Percentiles rank a stretch among this genome's conserved stretches.
These are phyloP conservation scores for Microcebus lehilahytsara DNA, from an alignment of 2,113 vertebrate genomes.

Conservation along the genomic window DNA sequence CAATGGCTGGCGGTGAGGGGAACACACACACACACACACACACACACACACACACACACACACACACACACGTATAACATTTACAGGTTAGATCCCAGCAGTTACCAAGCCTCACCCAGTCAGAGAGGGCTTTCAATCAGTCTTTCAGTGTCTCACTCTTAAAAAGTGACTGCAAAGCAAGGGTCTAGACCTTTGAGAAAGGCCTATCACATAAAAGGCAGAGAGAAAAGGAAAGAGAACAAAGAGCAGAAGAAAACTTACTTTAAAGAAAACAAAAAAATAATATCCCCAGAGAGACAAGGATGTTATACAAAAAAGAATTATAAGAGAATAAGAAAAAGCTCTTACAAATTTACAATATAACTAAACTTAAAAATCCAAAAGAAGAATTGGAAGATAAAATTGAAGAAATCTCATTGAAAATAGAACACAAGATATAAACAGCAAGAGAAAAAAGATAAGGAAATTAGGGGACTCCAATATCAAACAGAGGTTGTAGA, in stretches of 20 bases:
- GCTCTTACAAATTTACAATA: neutral
- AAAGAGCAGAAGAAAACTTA: neutral
- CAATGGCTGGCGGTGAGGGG: neutral
- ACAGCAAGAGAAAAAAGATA: neutral
- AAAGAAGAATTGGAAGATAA: slow-evolving; percentile 10
- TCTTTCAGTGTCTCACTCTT: neutral
- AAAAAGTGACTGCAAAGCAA: slow-evolving; percentile 1
- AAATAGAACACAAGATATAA: neutral
- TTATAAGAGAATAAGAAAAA: neutral
- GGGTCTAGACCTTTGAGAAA: neutral
- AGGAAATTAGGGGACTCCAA: neutral
- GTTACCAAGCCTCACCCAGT: neutral
- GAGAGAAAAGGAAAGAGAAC: neutral
- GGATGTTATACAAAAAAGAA: neutral
- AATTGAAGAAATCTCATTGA: slow-evolving; percentile 6
- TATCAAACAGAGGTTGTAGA: neutral
- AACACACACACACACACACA: too few species aligned
- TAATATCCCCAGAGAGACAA: neutral
- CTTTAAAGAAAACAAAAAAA: slow-evolving; percentile 30
- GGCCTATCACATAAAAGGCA: neutral
- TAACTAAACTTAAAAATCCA: slow-evolving; percentile 45
- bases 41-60: neutral
- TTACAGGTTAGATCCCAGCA: neutral
- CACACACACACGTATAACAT: neutral
- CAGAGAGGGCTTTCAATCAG: neutral